Evolutionary conservation across 2,888 invertebrate species (phyloP).

Genomic region (Gnatocerus cornutus): DNA sequence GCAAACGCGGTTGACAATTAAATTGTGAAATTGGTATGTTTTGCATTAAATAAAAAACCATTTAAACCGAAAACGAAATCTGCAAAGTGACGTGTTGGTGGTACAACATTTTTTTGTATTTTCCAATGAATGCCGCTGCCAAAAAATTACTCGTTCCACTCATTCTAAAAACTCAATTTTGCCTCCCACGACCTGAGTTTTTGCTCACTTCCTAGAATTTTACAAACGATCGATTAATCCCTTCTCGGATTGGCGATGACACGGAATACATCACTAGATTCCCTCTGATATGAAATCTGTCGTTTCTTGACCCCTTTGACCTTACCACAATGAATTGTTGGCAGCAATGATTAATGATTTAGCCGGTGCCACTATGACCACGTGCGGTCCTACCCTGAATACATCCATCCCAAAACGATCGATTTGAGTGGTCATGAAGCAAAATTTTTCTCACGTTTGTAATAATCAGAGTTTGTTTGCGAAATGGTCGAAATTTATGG

Average conservation of each 20-base stretch:
- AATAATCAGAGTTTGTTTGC: background rate
- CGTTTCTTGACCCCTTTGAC: constrained; percentile 56
- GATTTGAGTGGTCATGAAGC: constrained; percentile 45
- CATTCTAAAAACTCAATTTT: no score
- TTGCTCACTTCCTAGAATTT: background rate
- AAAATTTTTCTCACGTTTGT: constrained; percentile 37
- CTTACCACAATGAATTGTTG: constrained; percentile 50
- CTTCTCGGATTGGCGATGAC: background rate
- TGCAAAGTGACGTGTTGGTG: no score
- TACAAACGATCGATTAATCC: background rate
- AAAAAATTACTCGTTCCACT: no score
- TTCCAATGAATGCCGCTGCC: no score
- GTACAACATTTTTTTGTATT: no score
- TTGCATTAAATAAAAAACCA: no score
- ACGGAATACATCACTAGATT: constrained; percentile 25
- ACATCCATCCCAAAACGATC: constrained; percentile 47
- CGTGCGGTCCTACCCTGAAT: constrained; percentile 48
- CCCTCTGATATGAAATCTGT: constrained; percentile 40
- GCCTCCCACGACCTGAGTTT: background rate
- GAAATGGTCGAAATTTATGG: constrained; percentile 16
- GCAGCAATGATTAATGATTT: constrained; percentile 54
- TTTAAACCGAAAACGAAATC: no score
- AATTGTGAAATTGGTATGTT: no score
- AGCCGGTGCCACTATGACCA: constrained; percentile 48
- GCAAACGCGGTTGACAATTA: no score